Evolutionary conservation across 2,797 vertebrate species (phyloP), one percentile per base, ranked within the genome.

Genomic region (Toxotes lorentzi): DNA sequence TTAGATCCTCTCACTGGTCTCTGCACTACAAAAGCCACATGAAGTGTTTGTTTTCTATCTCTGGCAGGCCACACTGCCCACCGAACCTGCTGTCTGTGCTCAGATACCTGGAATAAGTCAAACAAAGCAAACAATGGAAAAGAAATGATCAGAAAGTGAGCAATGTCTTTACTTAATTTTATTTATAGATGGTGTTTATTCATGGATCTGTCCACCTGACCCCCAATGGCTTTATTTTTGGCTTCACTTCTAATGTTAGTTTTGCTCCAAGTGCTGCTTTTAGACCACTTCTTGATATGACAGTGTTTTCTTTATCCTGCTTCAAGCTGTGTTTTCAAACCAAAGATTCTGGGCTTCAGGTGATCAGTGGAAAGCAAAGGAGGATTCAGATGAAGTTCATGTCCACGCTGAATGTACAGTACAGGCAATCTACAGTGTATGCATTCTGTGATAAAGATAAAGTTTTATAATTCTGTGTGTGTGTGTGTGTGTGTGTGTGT

Each of bases 171-270:
- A 19, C 64, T 79, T 34, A 53, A 43, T 64, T 62, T 81, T 74
- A 81, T 78, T 87, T 78, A 76, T 71, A 82, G 54, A 60, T 59
- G 6, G 30, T 54, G 63, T 73, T 79, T 87, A 76, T 84, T 84
- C 41, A 23, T 79, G 50, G 67, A 45, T 70, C 38, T 70, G 35
- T 47, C 81, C 71, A 78, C 21, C 27, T 47, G 38, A n/a, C 48
- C 68, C 24, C 3, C 66, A 40, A 9, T 23, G 7, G 12, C 23
- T 81, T 78, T 82, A 78, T 56, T 78, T 85, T 74, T 66, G 68
- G 41, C 56, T 72, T 14, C 30, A 40, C 1, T 35, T 58, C 43
- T 53, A 19, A 47, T 51, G 24, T 21, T 30, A 30, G 34, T 75
- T 74, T 75, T 32, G 40, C 48, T 76, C 30, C 10, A 4, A 41